Evolutionary conservation across 2,888 invertebrate species (phyloP), one percentile per base, ranked within the genome.

Genomic region (Drosophila testacea): DNA sequence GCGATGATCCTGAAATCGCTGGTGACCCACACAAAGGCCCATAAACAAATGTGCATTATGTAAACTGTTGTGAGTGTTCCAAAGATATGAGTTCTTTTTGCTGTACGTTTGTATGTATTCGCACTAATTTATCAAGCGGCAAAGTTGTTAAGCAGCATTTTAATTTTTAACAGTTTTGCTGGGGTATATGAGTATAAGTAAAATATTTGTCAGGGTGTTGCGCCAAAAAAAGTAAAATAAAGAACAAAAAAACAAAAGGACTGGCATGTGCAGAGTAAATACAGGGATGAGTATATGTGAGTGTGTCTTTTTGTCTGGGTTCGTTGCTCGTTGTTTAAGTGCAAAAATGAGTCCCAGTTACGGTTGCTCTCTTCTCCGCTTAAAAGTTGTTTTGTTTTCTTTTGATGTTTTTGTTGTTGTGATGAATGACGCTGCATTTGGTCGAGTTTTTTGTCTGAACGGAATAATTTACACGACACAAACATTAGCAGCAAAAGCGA

Each of bases 381-480:
- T 67, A 44, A 52, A 71, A 66, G 65, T 69, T 65, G 51, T 66
- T 52, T 70, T 73, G 50, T 70, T 60, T 67, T 47, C 34, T 34
- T 60, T 59, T 47, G 54, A 42, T 57, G 69, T 63, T 41, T 62
- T 51, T 66, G 73, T 69, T 79, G 77, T 81, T 82, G 76, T 88
- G 88, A 88, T 88, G 89, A 88, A 88, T 89, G 88, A 88, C 84
- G 79, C 73, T 89, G 89, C 88, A 79, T 73, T 88, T 79, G 79
- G 75, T 59, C 64, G 83, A 69, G 79, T 79, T 81, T 81, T 77
- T 83, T 76, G 79, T 79, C 68, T 73, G 77, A 62, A 66, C 57
- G 65, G 65, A 65, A 82, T 76, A 82, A 86, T 75, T 82, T 85
- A 87, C 79, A 81, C 76, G 76, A 86, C 83, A 86, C 69, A 72